These are phyloP conservation scores for Tiphia femorata DNA, from an alignment of 2,888 invertebrate species.

Conservation along the genomic window DNA sequence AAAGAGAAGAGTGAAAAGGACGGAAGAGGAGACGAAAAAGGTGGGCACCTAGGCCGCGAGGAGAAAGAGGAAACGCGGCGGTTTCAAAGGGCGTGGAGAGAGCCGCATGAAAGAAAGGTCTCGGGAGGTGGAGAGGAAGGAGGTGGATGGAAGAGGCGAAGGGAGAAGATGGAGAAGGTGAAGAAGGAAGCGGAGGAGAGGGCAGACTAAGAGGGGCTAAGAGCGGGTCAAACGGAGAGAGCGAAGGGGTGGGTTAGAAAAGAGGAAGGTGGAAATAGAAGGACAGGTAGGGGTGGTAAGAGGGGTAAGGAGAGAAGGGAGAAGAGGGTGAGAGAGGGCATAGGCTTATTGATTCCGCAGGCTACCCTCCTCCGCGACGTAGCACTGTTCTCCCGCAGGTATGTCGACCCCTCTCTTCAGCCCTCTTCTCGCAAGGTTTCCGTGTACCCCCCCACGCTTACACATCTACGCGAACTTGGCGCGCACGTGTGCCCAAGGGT, in stretches of 20 bases:
- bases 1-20: constrained; percentile 4
- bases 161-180: constrained; percentile 17
- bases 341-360: constrained; percentile 52
- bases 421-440: too few species aligned
- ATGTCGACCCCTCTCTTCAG: constrained; percentile 19
- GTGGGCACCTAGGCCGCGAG: constrained; percentile 13
- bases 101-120: constrained; percentile 14
- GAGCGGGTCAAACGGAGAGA: constrained; percentile 35
- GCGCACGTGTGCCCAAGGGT: too few species aligned
- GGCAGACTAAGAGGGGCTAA: constrained; percentile 30
- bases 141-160: constrained; percentile 14
- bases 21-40: constrained; percentile 8
- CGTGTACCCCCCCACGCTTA: not conserved
- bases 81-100: constrained; percentile 17
- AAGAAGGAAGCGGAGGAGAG: constrained; percentile 14
- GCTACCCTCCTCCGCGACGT: too few species aligned
- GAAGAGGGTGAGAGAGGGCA: constrained; percentile 26
- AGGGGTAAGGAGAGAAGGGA: constrained; percentile 22
- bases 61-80: constrained; percentile 3
- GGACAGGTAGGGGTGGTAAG: not conserved
- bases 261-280: not conserved
- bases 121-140: constrained; percentile 18
- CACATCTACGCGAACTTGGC: not conserved
- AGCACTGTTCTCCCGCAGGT: constrained; percentile 10
- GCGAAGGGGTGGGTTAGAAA: constrained; percentile 5